Conservation (phyloP, 2,113 vertebrate genomes). For the Mormyrus lacerda region DNA sequence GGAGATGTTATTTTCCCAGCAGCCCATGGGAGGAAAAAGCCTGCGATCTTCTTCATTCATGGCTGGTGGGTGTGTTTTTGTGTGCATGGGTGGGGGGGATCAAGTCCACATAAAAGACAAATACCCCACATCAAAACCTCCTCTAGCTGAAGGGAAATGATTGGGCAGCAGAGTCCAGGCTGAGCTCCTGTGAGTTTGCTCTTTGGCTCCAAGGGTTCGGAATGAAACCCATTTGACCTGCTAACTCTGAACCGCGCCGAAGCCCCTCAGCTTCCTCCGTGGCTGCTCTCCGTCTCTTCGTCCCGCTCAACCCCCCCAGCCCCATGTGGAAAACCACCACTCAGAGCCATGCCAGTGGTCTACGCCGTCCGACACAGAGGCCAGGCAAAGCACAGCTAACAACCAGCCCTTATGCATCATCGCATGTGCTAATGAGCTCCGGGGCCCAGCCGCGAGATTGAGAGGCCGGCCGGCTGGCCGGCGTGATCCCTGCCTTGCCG, state of each 20-base stretch:
- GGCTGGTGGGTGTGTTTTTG: slow-evolving; percentile 45
- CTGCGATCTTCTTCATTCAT: slow-evolving; percentile 63
- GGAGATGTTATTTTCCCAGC: slow-evolving; percentile 67
- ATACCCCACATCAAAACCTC: slow-evolving; percentile 62
- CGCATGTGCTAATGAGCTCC: slow-evolving; percentile 99
- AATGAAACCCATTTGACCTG: slow-evolving; percentile 58
- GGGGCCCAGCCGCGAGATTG: slow-evolving; percentile 89
- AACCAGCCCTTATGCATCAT: slow-evolving; percentile 99
- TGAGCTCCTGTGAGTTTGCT: slow-evolving; percentile 65
- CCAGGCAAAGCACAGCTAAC: slow-evolving; percentile 85
- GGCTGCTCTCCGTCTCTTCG: slow-evolving; percentile 30
- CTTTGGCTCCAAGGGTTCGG: slow-evolving; percentile 56
- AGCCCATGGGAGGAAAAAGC: slow-evolving; percentile 51
- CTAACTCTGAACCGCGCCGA: slow-evolving; percentile 47
- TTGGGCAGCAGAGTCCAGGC: slow-evolving; percentile 57
- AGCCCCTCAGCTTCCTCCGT: not conserved
- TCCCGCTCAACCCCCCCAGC: slow-evolving; percentile 40
- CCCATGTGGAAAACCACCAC: slow-evolving; percentile 44
- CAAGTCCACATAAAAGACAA: slow-evolving; percentile 61
- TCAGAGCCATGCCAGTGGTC: slow-evolving; percentile 73
- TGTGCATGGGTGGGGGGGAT: slow-evolving; percentile 32
- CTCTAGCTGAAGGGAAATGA: slow-evolving; percentile 45
- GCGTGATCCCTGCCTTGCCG: slow-evolving; percentile 97
- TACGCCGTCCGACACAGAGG: slow-evolving; percentile 87
- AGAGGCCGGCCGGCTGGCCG: slow-evolving; percentile 78